These are phyloP conservation scores for Epizoanthus scotinus DNA, from an alignment of 92 coral and sea anemone genomes.

Conservation along the genomic window DNA sequence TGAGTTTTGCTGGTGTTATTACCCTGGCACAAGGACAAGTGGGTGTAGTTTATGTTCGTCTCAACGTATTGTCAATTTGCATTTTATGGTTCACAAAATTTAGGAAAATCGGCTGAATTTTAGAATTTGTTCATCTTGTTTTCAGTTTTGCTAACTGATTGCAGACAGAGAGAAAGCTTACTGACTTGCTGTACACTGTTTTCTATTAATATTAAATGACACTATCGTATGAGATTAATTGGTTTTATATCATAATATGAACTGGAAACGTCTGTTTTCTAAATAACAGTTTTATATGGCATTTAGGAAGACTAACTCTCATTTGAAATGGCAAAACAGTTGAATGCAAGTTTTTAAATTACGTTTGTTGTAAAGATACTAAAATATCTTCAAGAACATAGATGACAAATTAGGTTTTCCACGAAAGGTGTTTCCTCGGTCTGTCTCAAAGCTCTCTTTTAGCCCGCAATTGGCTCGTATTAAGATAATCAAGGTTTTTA, in stretches of 20 bases:
- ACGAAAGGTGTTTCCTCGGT: neutral
- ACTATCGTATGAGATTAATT: constrained; percentile 13
- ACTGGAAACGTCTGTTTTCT: constrained; percentile 18
- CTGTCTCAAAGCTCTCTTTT: constrained; percentile 10
- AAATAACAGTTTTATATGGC: constrained; percentile 5
- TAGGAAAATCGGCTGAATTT: neutral
- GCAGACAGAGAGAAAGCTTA: constrained; percentile 4
- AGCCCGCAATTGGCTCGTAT: constrained; percentile 48
- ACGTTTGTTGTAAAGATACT: neutral
- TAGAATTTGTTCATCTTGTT: neutral
- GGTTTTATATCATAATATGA: constrained; percentile 32
- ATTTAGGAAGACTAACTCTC: neutral
- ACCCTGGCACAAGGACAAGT: no score
- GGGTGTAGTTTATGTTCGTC: neutral
- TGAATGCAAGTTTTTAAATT: neutral
- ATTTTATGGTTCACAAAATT: neutral
- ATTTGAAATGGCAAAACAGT: neutral
- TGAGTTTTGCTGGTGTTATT: no score
- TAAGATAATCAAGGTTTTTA: constrained; percentile 44
- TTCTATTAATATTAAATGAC: constrained; percentile 30
- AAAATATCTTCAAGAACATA: neutral
- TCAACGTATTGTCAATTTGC: neutral
- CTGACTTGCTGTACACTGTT: neutral
- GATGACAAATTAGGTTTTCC: neutral
- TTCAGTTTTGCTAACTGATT: neutral